Evolutionary conservation across 1,140 invertebrate genomes (phyloP).

Genomic region (Uloborus diversus): DNA sequence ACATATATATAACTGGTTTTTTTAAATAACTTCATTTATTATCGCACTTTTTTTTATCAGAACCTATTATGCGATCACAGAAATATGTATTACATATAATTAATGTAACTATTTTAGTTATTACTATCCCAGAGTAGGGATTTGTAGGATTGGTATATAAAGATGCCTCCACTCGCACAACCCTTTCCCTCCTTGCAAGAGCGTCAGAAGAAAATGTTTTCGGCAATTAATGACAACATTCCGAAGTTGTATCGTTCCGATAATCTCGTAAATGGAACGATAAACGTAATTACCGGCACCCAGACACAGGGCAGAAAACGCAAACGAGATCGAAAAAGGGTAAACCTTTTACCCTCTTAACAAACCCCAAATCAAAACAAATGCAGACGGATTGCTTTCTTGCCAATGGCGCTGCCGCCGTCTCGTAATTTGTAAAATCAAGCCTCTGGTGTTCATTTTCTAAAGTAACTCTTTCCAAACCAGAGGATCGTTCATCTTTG

Average conservation of each 20-base stretch:
- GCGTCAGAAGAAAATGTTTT: no score
- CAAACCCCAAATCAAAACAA: conserved; percentile 40
- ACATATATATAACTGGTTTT: no score
- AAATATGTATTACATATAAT: no score
- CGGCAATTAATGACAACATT: conserved; percentile 41
- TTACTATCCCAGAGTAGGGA: no score
- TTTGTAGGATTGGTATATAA: no score
- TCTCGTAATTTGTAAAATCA: conserved; percentile 48
- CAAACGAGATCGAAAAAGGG: conserved; percentile 25
- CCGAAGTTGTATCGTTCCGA: conserved; percentile 24
- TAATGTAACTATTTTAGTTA: no score
- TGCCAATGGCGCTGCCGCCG: neutral
- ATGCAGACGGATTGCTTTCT: conserved; percentile 42
- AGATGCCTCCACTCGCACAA: no score
- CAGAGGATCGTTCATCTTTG: conserved; percentile 34
- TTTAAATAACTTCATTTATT: no score
- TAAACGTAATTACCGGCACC: conserved; percentile 45
- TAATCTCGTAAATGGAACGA: conserved; percentile 52
- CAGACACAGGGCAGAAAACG: neutral
- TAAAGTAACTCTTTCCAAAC: conserved; percentile 47
- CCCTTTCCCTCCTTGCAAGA: no score
- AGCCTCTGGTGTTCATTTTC: conserved; percentile 32
- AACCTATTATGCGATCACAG: no score
- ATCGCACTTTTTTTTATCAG: no score
- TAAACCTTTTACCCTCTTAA: conserved; percentile 31